Evolutionary conservation across 92 coral and sea anemone species (phyloP).

Genomic region (Montipora capitata): DNA sequence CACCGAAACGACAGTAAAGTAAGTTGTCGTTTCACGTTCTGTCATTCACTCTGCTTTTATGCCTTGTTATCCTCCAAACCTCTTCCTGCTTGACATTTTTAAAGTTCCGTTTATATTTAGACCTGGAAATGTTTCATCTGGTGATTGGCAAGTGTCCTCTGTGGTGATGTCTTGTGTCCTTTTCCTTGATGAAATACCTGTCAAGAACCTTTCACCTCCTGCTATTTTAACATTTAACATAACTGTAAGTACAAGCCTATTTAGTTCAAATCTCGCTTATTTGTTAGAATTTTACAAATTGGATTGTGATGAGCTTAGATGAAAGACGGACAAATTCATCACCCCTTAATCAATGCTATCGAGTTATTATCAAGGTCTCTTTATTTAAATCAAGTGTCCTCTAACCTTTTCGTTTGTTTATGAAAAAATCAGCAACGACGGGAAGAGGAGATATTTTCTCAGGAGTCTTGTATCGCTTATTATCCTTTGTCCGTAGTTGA

Average conservation of each 20-base stretch:
- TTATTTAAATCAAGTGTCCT: too few relatives aligned
- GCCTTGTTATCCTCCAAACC: background rate
- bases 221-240: conserved; percentile 48
- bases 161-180: conserved; percentile 62
- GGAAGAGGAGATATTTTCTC: too few relatives aligned
- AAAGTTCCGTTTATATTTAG: background rate
- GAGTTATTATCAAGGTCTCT: too few relatives aligned
- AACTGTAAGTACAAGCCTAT: background rate
- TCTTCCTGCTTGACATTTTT: background rate
- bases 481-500: too few relatives aligned
- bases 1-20: background rate
- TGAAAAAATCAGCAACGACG: too few relatives aligned
- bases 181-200: conserved; percentile 5
- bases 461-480: too few relatives aligned
- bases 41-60: background rate
- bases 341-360: background rate
- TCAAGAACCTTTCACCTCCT: conserved; percentile 43
- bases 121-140: background rate
- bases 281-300: too few relatives aligned
- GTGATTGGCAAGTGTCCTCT: conserved; percentile 40
- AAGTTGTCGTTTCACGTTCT: background rate
- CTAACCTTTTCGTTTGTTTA: too few relatives aligned
- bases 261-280: background rate
- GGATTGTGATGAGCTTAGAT: too few relatives aligned
- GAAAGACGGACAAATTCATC: background rate